Percentiles rank a stretch among this genome's conserved stretches.
phyloP scores from a whole-genome alignment of 2,797 vertebrate genomes.

The Chiroxiphia lanceolata region DNA sequence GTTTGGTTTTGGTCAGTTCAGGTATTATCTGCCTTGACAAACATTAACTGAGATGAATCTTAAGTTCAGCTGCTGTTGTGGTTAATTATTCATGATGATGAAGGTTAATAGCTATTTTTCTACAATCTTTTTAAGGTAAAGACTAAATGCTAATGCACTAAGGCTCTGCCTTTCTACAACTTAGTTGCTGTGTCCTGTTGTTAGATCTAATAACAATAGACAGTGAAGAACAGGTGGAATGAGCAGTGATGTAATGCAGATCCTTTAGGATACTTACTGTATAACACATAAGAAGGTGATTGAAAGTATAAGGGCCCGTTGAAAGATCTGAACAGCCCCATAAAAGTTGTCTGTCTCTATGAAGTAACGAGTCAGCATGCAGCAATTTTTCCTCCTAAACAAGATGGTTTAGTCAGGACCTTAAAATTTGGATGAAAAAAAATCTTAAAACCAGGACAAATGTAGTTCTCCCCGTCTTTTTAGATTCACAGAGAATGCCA shows the following conservation, averaged over 20 bases:
- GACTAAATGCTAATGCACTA: neutral
- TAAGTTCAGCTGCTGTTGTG: neutral
- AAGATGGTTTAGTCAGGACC: neutral
- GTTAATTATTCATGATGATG: slow-evolving; percentile 19
- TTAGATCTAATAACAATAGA: neutral
- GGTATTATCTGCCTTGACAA: neutral
- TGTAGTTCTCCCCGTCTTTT: neutral
- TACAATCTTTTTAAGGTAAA: neutral
- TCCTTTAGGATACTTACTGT: neutral
- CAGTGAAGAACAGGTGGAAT: neutral
- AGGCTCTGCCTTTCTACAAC: neutral
- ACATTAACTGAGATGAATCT: neutral
- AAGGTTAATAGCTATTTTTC: neutral
- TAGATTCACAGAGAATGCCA: neutral
- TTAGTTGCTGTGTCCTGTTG: neutral
- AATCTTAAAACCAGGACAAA: neutral
- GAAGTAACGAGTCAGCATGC: neutral
- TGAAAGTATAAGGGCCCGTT: neutral
- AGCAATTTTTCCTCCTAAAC: neutral
- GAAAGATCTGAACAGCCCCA: neutral
- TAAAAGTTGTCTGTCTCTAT: neutral
- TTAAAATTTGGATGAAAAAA: neutral
- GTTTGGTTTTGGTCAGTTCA: neutral
- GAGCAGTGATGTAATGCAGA: neutral
- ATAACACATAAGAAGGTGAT: neutral